Evolutionary conservation across 2,888 invertebrate species (phyloP), one percentile per base, ranked within the genome.

Genomic region (Caenorhabditis parvicauda): DNA sequence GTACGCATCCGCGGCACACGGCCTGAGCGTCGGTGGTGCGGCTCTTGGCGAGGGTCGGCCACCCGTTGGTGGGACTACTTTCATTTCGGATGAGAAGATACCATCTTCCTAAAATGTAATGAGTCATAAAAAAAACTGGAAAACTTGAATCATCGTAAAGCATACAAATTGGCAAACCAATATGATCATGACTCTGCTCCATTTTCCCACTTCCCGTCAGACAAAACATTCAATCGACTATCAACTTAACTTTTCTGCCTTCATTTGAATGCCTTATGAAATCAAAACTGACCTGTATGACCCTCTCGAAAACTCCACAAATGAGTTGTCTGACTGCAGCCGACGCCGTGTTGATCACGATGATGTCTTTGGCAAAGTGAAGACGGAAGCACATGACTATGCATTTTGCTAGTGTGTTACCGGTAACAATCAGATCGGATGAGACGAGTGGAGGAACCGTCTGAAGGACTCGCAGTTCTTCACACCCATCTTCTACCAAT

Each of bases 241-340:
- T n/a, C n/a, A n/a, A n/a, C n/a, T n/a, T n/a, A n/a, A 35, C 35
- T 35, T 35, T 35, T 35, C n/a, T 35, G 35, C n/a, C 9, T 41
- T 41, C 21, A n/a, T 41, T 41, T 9, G 42, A 21, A n/a, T n/a
- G 12, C n/a, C 42, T 14, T 41, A 41, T 12, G 21, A 41, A 41
- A 12, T 9, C 42, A 35, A 35, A n/a, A n/a, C n/a, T n/a, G n/a
- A 69, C 69, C 51, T 77, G 77, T 5, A 82, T 69, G n/a, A 84
- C 84, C 42, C 85, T 68, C 65, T 85, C 85, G 77, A 85, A 84
- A 39, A 85, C 83, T 53, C 92, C 85, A 22, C 92, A 91, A 22
- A 95, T 92, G 27, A 96, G 85, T 81, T 98, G 96, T 22, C 96
- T 86, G 25, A 98, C 92, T 1, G 95, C 95, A 29, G 98, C 98